These are phyloP conservation scores for Oxycera nigricornis DNA, from an alignment of 2,888 invertebrate species.

Conservation along the genomic window DNA sequence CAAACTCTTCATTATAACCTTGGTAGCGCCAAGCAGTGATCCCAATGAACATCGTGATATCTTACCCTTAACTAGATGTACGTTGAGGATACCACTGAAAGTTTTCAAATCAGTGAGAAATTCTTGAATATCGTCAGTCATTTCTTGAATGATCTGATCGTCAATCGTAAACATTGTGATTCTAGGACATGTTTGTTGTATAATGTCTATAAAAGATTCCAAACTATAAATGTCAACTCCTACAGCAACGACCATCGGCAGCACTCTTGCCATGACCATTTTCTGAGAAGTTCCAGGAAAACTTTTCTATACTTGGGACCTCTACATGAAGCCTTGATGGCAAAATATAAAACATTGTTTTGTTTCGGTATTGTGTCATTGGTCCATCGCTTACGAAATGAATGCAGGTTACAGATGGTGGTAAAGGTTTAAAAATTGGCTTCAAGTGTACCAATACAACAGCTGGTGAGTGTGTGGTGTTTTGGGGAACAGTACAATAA, in stretches of 20 bases:
- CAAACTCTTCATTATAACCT: too few relatives aligned
- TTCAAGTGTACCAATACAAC: too few relatives aligned
- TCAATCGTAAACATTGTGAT: too few relatives aligned
- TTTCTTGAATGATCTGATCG: background rate
- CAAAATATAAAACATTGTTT: too few relatives aligned
- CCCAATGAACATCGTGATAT: too few relatives aligned
- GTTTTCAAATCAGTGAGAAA: background rate
- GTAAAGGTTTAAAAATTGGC: too few relatives aligned
- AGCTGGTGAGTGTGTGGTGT: too few relatives aligned
- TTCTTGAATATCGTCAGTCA: background rate
- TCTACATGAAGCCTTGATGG: background rate
- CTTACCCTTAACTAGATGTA: too few relatives aligned
- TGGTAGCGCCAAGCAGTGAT: too few relatives aligned
- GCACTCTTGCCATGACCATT: background rate
- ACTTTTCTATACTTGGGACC: conserved; percentile 1
- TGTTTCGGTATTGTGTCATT: conserved; percentile 11
- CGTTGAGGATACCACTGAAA: too few relatives aligned
- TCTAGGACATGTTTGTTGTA: background rate
- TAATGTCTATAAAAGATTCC: background rate
- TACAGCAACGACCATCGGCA: background rate
- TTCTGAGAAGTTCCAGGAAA: background rate
- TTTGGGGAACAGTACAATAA: too few relatives aligned
- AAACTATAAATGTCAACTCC: background rate
- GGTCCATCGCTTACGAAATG: conserved; percentile 16
- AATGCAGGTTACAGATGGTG: too few relatives aligned